Evolutionary conservation across 2,113 vertebrate genomes (phyloP), one percentile per base, ranked within the genome.

Genomic region (Spilogale gracilis): DNA sequence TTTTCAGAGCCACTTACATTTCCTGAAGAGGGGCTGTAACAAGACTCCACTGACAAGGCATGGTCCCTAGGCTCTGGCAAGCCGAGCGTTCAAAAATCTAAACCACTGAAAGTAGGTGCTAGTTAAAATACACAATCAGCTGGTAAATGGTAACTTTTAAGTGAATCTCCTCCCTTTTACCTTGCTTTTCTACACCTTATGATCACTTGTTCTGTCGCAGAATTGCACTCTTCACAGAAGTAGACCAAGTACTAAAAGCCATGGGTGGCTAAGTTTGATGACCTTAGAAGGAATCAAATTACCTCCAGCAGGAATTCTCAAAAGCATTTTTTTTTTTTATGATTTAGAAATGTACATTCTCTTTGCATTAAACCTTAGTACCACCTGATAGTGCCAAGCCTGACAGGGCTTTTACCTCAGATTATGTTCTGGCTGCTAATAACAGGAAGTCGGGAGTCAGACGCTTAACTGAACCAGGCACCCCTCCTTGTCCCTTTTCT

Each of bases 1-100:
- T 98, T 98, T 97, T 97, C 5, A 98, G 97, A 97, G 93, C 97
- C 95, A 83, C 93, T 0, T 0, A 65, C 0, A 0, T 1, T 4
- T 9, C 20, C 1, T 9, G 0, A 0, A 9, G 5, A 58, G 71
- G n/a, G 17, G 48, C 84, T 95, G 93, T 89, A 38, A 38, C 2
- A 38, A 38, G 38, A 38, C 32, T 38, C 11, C 2, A 1, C 20
- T 25, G 20, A 58, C 18, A 1, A 10, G 38, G 18, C 20, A 43
- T 9, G 11, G 25, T 48, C 8, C 20, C 69, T 71, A 10, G 3
- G 1, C 45, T 23, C 1, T 38, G 32, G 7, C 67, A 45, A 43
- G 4, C 18, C 20, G n/a, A 38, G n/a, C 10, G 38, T 20, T 38
- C 9, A 71, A 71, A 65, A 65, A 71, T 9, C 17, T 30, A 67